Conservation (phyloP, 2,888 invertebrate species). For the Clistopyga incitator region DNA sequence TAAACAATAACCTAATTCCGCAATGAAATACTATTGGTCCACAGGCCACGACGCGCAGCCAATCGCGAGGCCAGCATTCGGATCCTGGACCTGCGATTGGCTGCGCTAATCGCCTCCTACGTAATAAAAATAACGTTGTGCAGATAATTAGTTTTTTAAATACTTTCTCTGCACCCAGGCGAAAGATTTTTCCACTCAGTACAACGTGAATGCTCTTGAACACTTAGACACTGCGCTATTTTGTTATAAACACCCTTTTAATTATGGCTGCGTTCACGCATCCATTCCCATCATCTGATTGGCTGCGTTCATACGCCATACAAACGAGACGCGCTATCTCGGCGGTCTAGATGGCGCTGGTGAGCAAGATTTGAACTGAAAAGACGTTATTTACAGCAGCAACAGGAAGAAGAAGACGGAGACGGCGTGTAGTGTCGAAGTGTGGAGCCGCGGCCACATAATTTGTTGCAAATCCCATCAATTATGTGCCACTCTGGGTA, state of each 20-base stretch:
- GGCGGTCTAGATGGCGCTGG: conserved; percentile 56
- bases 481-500: conserved; percentile 40
- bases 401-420: neutral
- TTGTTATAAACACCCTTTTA: neutral
- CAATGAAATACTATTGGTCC: too few relatives aligned
- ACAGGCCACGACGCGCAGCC: too few relatives aligned
- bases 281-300: neutral
- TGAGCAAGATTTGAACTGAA: conserved; percentile 45
- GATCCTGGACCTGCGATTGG: too few relatives aligned
- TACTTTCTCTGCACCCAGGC: too few relatives aligned
- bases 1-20: too few relatives aligned
- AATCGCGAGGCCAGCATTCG: too few relatives aligned
- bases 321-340: conserved; percentile 3
- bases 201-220: too few relatives aligned
- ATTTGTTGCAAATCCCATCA: conserved; percentile 4
- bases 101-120: too few relatives aligned
- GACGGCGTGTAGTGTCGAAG: conserved; percentile 33
- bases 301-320: neutral
- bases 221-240: too few relatives aligned
- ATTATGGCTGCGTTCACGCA: neutral
- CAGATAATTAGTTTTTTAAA: too few relatives aligned
- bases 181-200: too few relatives aligned
- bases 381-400: conserved; percentile 59
- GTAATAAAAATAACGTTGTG: too few relatives aligned
- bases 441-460: conserved; percentile 28